These are phyloP conservation scores for Microctenopoma steveboyesi DNA, from an alignment of 2,797 vertebrate species.

Conservation along the genomic window DNA sequence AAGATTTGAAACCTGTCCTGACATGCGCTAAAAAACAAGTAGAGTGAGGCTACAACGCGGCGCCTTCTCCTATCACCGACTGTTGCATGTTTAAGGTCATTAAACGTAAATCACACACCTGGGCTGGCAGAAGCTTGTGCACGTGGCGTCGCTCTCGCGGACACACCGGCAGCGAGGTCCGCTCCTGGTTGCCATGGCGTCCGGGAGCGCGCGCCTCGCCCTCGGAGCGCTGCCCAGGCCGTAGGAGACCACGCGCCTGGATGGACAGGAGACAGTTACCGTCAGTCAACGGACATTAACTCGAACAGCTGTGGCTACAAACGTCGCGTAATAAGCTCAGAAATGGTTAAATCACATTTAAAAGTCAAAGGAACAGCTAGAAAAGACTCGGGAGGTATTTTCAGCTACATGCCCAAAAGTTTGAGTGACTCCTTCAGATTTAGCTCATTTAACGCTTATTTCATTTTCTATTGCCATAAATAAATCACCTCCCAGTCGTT, in stretches of 20 bases:
- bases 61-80: background rate
- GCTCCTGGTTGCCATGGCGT: constrained; percentile 45
- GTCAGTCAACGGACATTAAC: background rate
- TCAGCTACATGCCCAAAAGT: background rate
- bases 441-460: background rate
- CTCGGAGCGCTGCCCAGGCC: constrained; percentile 91
- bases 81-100: background rate
- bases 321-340: background rate
- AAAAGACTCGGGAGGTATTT: background rate
- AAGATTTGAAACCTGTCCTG: constrained; percentile 49
- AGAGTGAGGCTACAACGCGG: background rate
- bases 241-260: constrained; percentile 92
- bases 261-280: background rate
- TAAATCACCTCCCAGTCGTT: background rate
- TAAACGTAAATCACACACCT: constrained; percentile 52
- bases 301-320: background rate
- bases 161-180: constrained; percentile 87
- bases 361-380: too few species aligned
- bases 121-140: constrained; percentile 86
- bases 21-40: constrained; percentile 40
- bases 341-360: background rate
- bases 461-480: background rate
- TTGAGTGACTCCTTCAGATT: background rate
- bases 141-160: constrained; percentile 84
- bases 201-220: constrained; percentile 84